Conservation (phyloP, 2,797 vertebrate species). For the Sebastes melanostomus region DNA sequence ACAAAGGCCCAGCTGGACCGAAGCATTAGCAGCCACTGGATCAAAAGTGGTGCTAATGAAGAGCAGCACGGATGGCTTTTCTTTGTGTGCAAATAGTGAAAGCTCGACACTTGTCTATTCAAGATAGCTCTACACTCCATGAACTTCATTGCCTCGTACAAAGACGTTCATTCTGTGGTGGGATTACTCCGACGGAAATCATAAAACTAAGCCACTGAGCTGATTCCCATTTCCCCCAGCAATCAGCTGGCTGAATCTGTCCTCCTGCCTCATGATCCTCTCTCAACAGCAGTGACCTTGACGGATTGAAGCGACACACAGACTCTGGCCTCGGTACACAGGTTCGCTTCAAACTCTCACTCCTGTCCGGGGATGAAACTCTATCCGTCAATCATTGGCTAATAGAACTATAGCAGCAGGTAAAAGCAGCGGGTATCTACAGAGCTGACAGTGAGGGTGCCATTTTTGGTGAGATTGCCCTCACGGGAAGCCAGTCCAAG, state of each 20-base stretch:
- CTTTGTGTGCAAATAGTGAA: conserved; percentile 30
- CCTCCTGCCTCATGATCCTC: conserved; percentile 55
- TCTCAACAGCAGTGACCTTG: conserved; percentile 66
- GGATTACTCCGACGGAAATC: conserved; percentile 66
- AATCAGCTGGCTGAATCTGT: conserved; percentile 62
- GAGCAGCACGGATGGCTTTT: conserved; percentile 1
- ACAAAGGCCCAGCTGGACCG: not conserved
- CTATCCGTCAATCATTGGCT: conserved; percentile 46
- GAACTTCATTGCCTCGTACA: conserved; percentile 51
- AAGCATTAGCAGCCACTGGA: conserved; percentile 12
- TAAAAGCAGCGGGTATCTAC: conserved; percentile 40
- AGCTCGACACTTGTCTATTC: conserved; percentile 34
- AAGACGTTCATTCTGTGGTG: conserved; percentile 51
- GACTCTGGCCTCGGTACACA: not conserved
- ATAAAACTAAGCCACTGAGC: conserved; percentile 71
- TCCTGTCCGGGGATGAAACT: conserved; percentile 35
- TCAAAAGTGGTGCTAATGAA: conserved; percentile 32
- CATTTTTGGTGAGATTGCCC: conserved; percentile 64
- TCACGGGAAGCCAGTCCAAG: conserved; percentile 52
- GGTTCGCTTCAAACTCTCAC: conserved; percentile 22
- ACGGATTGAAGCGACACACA: conserved; percentile 41
- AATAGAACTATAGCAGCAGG: conserved; percentile 57
- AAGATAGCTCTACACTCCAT: conserved; percentile 46
- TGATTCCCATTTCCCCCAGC: conserved; percentile 66
- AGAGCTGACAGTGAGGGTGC: conserved; percentile 44